A percentile compares a stretch with the other conserved stretches of the same genome.
phyloP scores from a whole-genome alignment of 30 jellyfish, hydroid and myxozoan species.

The Chrysaora quinquecirrha region DNA sequence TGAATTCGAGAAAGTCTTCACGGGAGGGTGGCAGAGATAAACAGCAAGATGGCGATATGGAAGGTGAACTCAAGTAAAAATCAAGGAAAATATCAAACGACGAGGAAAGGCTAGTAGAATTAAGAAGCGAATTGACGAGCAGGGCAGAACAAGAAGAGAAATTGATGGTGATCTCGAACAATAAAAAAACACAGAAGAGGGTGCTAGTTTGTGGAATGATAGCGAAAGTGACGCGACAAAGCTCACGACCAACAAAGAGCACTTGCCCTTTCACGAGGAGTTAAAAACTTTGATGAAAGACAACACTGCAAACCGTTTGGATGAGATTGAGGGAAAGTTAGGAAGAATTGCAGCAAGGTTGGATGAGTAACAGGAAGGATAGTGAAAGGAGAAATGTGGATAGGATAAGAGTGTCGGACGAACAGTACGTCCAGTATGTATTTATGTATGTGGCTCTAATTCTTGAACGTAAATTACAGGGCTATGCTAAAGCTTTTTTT shows the following conservation, averaged over 20 bases:
- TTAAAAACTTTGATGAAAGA: not conserved
- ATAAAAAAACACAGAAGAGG: not conserved
- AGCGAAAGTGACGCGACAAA: not conserved
- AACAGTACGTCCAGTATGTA: not conserved
- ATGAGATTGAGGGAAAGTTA: not conserved
- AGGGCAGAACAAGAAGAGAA: not conserved
- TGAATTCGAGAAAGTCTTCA: not conserved
- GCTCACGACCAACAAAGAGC: not conserved
- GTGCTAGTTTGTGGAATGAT: not conserved
- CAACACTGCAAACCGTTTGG: not conserved
- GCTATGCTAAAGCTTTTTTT: conserved; percentile 30
- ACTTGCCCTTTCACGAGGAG: not conserved
- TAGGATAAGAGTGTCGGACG: not conserved
- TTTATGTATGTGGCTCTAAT: conserved; percentile 35
- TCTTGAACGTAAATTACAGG: conserved; percentile 42
- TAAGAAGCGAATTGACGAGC: not conserved
- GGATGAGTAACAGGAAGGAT: not conserved
- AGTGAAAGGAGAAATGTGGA: not conserved
- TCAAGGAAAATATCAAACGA: not conserved
- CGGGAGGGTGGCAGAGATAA: not conserved
- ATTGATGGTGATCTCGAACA: not conserved
- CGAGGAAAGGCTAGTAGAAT: not conserved
- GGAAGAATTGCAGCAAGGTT: not conserved
- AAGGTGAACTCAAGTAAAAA: not conserved
- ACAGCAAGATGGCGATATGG: no score